A percentile compares a stretch with the other conserved stretches of the same genome.
phyloP scores from a whole-genome alignment of 2,113 vertebrate species.

The Notothenia rossii region DNA sequence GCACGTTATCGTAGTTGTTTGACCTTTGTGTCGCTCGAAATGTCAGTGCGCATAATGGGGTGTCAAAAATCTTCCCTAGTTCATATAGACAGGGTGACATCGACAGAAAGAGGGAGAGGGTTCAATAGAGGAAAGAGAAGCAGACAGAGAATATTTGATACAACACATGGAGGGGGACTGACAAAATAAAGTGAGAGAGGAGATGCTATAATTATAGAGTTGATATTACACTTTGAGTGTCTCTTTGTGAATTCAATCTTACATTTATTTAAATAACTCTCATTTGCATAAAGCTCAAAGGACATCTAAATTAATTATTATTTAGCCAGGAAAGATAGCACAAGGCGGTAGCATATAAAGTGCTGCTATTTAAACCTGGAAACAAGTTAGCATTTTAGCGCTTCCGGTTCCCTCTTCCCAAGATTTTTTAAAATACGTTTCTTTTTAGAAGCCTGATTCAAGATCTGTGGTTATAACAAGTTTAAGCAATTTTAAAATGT shows the following conservation, averaged over 20 bases:
- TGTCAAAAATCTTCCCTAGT: conserved; percentile 29
- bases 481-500: too few relatives aligned
- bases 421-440: too few relatives aligned
- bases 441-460: too few relatives aligned
- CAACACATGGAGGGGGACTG: conserved; percentile 14
- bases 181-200: conserved; percentile 6
- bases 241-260: not conserved
- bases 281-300: too few relatives aligned
- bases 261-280: not conserved
- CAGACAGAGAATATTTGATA: not conserved
- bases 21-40: conserved; percentile 67
- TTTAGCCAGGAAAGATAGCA: not conserved
- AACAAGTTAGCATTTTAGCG: too few relatives aligned
- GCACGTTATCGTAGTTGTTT: conserved; percentile 47
- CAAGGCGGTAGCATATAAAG: not conserved
- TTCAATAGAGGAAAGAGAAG: not conserved
- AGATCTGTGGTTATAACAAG: too few relatives aligned
- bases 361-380: too few relatives aligned
- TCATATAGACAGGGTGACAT: conserved; percentile 18
- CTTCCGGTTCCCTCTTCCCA: too few relatives aligned
- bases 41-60: conserved; percentile 54
- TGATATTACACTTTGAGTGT: conserved; percentile 25
- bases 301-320: not conserved
- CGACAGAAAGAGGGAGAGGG: not conserved
- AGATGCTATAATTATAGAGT: conserved; percentile 24